phyloP scores from a whole-genome alignment of 2,888 invertebrate species.

The Alsophila aescularia region DNA sequence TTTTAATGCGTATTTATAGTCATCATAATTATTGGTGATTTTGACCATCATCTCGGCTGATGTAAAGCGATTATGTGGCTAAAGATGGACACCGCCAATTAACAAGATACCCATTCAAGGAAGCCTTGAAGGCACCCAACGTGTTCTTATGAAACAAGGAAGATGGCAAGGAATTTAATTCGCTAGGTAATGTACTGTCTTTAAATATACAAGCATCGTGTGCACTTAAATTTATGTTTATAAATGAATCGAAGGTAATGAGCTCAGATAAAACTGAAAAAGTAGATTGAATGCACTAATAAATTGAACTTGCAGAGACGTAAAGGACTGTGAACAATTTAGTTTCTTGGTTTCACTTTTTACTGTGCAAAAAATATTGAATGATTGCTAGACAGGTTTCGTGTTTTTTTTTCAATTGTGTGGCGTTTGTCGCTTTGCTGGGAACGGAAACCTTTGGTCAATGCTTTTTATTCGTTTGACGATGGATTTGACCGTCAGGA shows the following conservation, averaged over 20 bases:
- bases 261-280: conserved; percentile 24
- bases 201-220: conserved; percentile 3
- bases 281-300: conserved; percentile 25
- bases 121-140: no score
- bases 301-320: conserved; percentile 20
- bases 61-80: no score
- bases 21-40: no score
- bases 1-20: no score
- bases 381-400: conserved; percentile 3
- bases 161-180: background rate
- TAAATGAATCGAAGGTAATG: conserved; percentile 16
- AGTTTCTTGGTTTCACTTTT: background rate
- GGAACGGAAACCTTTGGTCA: background rate
- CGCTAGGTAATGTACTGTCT: conserved; percentile 3
- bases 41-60: no score
- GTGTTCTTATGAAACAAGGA: no score
- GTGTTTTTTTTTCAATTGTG: no score
- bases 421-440: conserved; percentile 5
- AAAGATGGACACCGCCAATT: no score
- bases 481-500: conserved; percentile 12
- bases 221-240: conserved; percentile 16
- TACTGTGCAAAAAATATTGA: conserved; percentile 6
- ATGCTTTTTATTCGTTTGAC: conserved; percentile 5
- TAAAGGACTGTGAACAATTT: conserved; percentile 18
- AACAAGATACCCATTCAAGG: no score